Evolutionary conservation across 2,797 vertebrate species (phyloP).

Genomic region (Tarsius wallacei): DNA sequence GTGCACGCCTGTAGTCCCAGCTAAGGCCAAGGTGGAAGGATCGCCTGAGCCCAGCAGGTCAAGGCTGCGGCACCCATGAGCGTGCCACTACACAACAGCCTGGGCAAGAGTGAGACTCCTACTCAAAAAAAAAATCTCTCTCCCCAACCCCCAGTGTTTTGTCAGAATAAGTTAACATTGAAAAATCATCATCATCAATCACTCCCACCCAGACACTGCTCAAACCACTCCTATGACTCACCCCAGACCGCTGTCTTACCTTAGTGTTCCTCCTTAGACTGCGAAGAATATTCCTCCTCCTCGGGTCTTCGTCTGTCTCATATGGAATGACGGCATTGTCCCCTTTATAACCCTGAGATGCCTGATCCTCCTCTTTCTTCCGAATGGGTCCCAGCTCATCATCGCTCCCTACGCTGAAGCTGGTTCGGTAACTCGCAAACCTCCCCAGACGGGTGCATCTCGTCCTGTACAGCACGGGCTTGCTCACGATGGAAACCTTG

Average conservation of each 20-base stretch:
- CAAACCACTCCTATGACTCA: not conserved
- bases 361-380: conserved; percentile 94
- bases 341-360: conserved; percentile 93
- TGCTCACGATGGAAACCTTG: conserved; percentile 94
- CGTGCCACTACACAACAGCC: no score
- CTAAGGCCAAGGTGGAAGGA: no score
- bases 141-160: not conserved
- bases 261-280: conserved; percentile 96
- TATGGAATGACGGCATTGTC: conserved; percentile 95
- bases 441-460: conserved; percentile 95
- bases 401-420: conserved; percentile 97
- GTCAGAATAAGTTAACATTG: not conserved
- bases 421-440: conserved; percentile 96
- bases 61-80: no score
- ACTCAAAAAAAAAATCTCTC: no score
- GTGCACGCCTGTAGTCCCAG: no score
- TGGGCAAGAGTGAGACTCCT: no score
- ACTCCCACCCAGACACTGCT: not conserved
- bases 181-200: conserved; percentile 21
- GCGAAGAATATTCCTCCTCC: conserved; percentile 96
- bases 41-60: no score
- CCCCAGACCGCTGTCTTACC: conserved; percentile 88
- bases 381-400: conserved; percentile 95
- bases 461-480: conserved; percentile 96
- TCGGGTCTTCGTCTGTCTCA: conserved; percentile 94